Percentiles rank a stretch among this genome's conserved stretches.
Conservation (phyloP, 1,140 invertebrate species). For the Probaryconus sp. region DNA sequence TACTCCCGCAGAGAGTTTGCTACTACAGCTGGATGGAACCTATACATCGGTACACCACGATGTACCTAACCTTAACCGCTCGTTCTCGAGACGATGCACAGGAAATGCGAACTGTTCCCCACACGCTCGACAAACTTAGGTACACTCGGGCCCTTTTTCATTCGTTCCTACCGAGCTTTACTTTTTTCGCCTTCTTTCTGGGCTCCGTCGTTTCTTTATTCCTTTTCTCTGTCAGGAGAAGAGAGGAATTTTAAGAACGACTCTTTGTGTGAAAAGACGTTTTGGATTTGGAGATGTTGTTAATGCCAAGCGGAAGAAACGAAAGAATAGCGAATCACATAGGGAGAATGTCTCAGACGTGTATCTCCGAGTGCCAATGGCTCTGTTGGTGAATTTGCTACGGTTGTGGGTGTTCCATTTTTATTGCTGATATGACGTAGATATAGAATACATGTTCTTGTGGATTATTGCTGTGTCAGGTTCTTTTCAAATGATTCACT, state of each 20-base stretch:
- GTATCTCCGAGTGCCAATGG: too few relatives aligned
- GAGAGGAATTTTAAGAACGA: constrained; percentile 38
- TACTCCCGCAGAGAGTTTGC: constrained; percentile 73
- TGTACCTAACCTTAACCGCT: constrained; percentile 56
- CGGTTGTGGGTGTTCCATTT: too few relatives aligned
- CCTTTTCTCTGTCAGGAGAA: constrained; percentile 9
- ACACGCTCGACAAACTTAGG: constrained; percentile 46
- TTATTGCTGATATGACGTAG: too few relatives aligned
- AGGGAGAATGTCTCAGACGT: too few relatives aligned
- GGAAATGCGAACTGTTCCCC: constrained; percentile 60
- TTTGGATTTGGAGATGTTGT: constrained; percentile 14
- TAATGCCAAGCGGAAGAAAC: constrained; percentile 22
- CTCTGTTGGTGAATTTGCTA: too few relatives aligned
- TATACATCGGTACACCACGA: constrained; percentile 56
- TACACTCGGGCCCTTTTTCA: constrained; percentile 16
- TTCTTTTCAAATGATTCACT: too few relatives aligned
- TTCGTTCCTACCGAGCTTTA: not conserved
- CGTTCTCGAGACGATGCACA: constrained; percentile 67
- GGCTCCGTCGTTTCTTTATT: constrained; percentile 24
- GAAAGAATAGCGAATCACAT: constrained; percentile 9
- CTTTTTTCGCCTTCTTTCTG: constrained; percentile 7
- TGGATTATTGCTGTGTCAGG: too few relatives aligned
- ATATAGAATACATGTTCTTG: too few relatives aligned
- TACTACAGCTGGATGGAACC: constrained; percentile 66
- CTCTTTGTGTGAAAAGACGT: constrained; percentile 29